These are phyloP conservation scores for Leucoraja erinaceus DNA, from an alignment of 2,113 vertebrate species.

Conservation along the genomic window DNA sequence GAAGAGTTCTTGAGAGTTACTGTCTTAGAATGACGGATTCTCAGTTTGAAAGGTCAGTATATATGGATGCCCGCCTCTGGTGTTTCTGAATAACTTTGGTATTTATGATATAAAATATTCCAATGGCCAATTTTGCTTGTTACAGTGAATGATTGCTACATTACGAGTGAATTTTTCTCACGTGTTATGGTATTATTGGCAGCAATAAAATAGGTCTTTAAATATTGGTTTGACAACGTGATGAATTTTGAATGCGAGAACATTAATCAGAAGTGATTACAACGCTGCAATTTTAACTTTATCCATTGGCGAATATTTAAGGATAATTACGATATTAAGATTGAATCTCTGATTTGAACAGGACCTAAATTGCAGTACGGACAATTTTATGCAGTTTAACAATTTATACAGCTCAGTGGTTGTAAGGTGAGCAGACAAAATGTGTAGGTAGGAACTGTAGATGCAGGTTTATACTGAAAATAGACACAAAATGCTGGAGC, in stretches of 20 bases:
- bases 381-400: background rate
- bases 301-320: background rate
- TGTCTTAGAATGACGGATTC: conserved; percentile 51
- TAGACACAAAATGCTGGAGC: too few relatives aligned
- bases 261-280: background rate
- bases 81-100: background rate
- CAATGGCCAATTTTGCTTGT: background rate
- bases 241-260: background rate
- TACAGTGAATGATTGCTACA: background rate
- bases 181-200: background rate
- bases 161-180: background rate
- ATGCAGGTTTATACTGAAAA: too few relatives aligned
- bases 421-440: background rate
- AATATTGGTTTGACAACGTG: background rate
- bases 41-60: conserved; percentile 54
- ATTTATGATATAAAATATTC: background rate
- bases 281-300: background rate
- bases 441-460: too few relatives aligned
- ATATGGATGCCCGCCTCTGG: background rate
- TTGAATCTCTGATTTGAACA: background rate
- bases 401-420: background rate
- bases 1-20: conserved; percentile 49
- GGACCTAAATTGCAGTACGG: background rate
- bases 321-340: background rate
- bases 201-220: background rate